Evolutionary conservation across 2,797 vertebrate species (phyloP), one percentile per base, ranked within the genome.

Genomic region (Pipistrellus nathusii): DNA sequence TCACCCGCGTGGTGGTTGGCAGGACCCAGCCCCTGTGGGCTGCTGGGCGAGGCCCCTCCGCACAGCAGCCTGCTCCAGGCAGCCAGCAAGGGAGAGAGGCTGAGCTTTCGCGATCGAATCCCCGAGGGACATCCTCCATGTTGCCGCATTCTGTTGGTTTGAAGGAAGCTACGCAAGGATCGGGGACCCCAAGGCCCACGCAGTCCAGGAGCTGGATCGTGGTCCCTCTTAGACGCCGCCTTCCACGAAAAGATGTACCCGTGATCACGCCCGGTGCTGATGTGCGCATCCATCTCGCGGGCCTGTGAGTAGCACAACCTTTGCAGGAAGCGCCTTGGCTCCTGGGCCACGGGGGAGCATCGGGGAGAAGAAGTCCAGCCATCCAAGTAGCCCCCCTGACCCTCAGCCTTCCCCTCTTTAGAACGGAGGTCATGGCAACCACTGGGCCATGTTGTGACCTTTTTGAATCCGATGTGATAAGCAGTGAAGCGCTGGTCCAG

Each of bases 161-260:
- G 71, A 69, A 66, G 86, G 41, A 80, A 62, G 48, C 66, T 78
- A 46, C 15, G 77, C 9, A 8, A 85, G 30, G 41, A 9, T 18
- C 8, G 0, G 46, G 48, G 25, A 5, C 86, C 8, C 3, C 7
- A 5, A 1, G 25, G 55, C 15, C 62, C 38, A 7, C 27, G 25
- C 14, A 1, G 41, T 21, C 35, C 51, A 46, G 25, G 41, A 44
- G 11, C 18, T 6, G 21, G 13, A 27, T 3, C 2, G 0, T 8
- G 17, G 11, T 25, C 23, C 75, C 4, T 11, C 30, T 12, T 3
- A 55, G 77, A 30, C 0, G 12, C 69, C 18, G 5, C 14, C 18
- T 18, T 4, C 20, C 0, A n/a, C 21, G 1, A 38, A 20, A 21
- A 21, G 15, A 21, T 0, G 12, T 23, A 32, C 18, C 41, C 11